These are phyloP conservation scores for Ammospiza maritima DNA, from an alignment of 2,797 vertebrate species.

Conservation along the genomic window DNA sequence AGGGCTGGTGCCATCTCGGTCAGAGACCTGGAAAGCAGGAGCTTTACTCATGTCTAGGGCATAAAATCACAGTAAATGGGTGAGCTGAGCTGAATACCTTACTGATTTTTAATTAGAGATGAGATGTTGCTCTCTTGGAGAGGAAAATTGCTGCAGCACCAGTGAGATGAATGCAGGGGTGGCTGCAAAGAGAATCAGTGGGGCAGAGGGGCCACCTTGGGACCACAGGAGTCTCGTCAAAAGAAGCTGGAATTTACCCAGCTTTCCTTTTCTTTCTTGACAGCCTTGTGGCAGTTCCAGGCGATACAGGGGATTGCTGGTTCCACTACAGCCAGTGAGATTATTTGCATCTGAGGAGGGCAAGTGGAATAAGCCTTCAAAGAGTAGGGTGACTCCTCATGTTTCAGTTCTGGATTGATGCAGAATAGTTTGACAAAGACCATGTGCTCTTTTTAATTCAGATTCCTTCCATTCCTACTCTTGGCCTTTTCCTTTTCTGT, in stretches of 20 bases:
- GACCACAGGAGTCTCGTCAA: accelerated
- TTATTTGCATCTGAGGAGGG: not conserved
- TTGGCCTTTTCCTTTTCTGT: not conserved
- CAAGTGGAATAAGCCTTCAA: not conserved
- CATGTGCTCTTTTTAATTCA: not conserved
- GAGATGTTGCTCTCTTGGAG: not conserved
- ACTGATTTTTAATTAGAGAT: not conserved
- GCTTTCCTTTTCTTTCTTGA: not conserved
- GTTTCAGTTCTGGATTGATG: not conserved
- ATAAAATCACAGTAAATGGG: not conserved
- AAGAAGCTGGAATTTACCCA: not conserved
- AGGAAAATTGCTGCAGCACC: not conserved
- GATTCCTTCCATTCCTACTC: not conserved
- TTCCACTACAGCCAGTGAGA: not conserved
- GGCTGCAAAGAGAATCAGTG: not conserved
- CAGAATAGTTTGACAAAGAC: not conserved
- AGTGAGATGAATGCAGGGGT: not conserved
- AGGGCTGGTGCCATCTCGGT: not conserved
- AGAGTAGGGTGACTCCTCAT: not conserved
- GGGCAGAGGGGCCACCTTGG: not conserved
- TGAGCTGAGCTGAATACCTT: not conserved
- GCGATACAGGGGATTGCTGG: not conserved
- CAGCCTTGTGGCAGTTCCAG: not conserved
- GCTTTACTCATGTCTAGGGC: not conserved
- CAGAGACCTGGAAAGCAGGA: not conserved